Base-by-base conservation (phyloP, 2,797 vertebrate genomes). In the Rhodeus uyekii region DNA sequence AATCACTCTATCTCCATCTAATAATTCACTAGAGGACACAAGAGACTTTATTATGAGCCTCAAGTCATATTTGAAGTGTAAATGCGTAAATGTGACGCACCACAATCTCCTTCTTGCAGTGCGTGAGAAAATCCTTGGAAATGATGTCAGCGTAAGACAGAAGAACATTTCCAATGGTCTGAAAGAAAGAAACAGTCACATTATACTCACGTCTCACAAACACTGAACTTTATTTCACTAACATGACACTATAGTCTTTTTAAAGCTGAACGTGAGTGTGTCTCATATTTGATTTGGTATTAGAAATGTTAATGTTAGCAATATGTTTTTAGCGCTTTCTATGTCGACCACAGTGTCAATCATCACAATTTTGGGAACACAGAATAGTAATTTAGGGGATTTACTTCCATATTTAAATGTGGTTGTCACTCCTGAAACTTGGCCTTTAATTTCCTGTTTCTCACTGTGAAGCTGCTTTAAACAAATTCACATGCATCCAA, bases 81-180 rank as follows among this genome's bases (percentile, higher is more conserved):
- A 74, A 55, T 3, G 34, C 34, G 10, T 55, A 2, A 9, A 39
- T 29, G 42, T 13, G 36, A 84, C 92, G 18, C 87, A 95, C 95
- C 93, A 99, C 97, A 91, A 98, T 99, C 93, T 98, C 98, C 92
- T 98, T 98, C 87, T 96, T 96, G 89, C 97, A 97, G 86, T 99
- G 96, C 0, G 94, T 97, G 69, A 95, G 96, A 2, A 98, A 99
- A 86, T 97, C 97, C 90, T 98, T 99, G 72, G 96, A 94, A 83
- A 99, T 97, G 87, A 99, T 99, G 90, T 99, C 97, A 0, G 98
- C 97, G 0, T 99, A 99, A 67, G 98, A 97, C 55, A 99, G 94
- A 22, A 99, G 94, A 78, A 99, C 96, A 0, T 98, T 99, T 76
- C 98, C 97, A 78, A 99, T 99, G 46, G 98, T 99, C 98, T 95